Evolutionary conservation across 2,113 vertebrate species (phyloP).

Genomic region (Canis aureus): DNA sequence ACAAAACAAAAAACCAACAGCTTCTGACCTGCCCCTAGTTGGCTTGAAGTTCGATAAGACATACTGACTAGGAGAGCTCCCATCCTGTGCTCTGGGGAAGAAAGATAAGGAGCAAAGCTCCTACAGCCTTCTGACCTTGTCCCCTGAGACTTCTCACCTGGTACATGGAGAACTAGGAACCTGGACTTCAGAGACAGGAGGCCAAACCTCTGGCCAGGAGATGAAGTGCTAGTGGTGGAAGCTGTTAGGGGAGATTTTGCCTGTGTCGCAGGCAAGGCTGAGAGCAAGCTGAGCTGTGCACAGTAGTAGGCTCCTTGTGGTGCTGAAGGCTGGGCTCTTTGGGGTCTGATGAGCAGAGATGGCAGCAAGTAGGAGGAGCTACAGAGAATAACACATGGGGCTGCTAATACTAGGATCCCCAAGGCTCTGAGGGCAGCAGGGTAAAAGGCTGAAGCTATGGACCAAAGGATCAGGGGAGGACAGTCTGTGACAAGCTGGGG

Average conservation of each 20-base stretch:
- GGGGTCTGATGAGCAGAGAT: neutral
- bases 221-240: neutral
- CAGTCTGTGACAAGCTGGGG: neutral
- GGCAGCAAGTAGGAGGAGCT: neutral
- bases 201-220: neutral
- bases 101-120: neutral
- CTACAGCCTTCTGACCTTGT: neutral
- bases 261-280: accelerated
- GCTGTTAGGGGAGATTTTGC: neutral
- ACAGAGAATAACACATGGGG: too few species aligned
- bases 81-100: neutral
- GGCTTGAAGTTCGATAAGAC: neutral
- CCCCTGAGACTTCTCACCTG: neutral
- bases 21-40: neutral
- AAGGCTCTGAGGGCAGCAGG: neutral
- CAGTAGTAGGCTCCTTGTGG: neutral
- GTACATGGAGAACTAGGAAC: neutral
- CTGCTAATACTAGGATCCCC: neutral
- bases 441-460: neutral
- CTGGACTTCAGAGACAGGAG: neutral
- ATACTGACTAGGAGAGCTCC: neutral
- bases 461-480: neutral
- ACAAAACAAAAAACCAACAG: neutral
- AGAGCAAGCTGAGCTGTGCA: neutral
- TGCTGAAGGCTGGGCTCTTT: neutral